Conservation (phyloP, 2,888 invertebrate species). For the Auanema freiburgensis region DNA sequence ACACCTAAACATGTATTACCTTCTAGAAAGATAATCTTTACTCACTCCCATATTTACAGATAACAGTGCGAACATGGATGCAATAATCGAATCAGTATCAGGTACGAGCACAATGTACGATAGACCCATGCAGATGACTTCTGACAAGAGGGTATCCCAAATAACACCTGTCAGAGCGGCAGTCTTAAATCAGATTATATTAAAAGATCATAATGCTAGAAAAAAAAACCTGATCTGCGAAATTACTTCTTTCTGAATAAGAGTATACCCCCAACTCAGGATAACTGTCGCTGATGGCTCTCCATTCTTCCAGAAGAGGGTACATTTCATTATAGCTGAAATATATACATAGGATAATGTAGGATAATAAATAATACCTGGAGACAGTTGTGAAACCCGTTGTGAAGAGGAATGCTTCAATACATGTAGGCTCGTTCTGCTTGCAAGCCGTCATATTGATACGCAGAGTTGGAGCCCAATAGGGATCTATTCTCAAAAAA, state of each 20-base stretch:
- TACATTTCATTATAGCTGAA: conserved; percentile 47
- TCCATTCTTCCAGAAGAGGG: conserved; percentile 46
- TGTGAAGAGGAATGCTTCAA: conserved; percentile 44
- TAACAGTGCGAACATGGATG: conserved; percentile 44
- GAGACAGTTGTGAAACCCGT: conserved; percentile 51
- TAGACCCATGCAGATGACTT: conserved; percentile 49
- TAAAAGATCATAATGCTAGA: not conserved
- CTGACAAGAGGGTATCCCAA: conserved; percentile 49
- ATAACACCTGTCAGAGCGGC: conserved; percentile 39
- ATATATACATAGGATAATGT: not conserved
- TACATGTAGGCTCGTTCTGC: conserved; percentile 36
- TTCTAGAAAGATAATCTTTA: not conserved
- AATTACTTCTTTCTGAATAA: conserved; percentile 47
- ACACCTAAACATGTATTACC: conserved; percentile 16
- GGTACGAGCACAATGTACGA: conserved; percentile 47
- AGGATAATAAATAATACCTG: conserved; percentile 9
- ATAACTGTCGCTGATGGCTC: conserved; percentile 34
- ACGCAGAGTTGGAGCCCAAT: conserved; percentile 30
- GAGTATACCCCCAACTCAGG: conserved; percentile 36
- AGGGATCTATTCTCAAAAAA: conserved; percentile 28
- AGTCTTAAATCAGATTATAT: conserved; percentile 23
- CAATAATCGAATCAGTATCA: conserved; percentile 42
- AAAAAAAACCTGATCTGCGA: conserved; percentile 42
- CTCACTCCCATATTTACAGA: conserved; percentile 50
- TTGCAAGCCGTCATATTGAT: conserved; percentile 31